These are phyloP conservation scores for Bucco capensis DNA, from an alignment of 2,113 vertebrate genomes.

Conservation along the genomic window DNA sequence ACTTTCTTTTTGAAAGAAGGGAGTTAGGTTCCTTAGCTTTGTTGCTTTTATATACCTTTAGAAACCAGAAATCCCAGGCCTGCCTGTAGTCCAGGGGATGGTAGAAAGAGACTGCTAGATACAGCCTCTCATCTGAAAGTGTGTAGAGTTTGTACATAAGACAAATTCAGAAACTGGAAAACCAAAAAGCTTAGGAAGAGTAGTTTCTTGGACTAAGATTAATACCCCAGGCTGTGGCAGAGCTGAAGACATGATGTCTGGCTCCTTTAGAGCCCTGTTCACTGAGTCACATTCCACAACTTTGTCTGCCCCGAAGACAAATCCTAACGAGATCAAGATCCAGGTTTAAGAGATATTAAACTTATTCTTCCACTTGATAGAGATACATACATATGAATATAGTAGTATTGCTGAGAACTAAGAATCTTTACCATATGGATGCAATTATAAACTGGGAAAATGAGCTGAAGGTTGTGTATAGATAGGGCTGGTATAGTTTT, in stretches of 20 bases:
- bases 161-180: not conserved
- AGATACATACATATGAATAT: fast-evolving
- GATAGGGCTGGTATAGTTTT: not conserved
- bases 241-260: not conserved
- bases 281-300: not conserved
- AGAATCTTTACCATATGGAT: not conserved
- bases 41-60: not conserved
- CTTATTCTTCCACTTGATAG: not conserved
- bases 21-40: not conserved
- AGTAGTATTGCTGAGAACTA: not conserved
- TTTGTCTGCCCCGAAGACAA: not conserved
- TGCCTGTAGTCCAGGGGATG: not conserved
- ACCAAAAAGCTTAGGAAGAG: not conserved
- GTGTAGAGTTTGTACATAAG: not conserved
- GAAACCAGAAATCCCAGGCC: not conserved
- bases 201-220: not conserved
- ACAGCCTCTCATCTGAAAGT: not conserved
- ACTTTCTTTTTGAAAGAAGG: not conserved
- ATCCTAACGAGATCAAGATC: not conserved
- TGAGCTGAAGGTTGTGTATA: not conserved
- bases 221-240: not conserved
- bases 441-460: not conserved
- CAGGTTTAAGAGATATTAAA: not conserved
- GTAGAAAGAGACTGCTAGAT: not conserved
- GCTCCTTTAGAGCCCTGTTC: not conserved